Percentiles rank a stretch among this genome's conserved stretches.
These are phyloP conservation scores for Sericinus montela DNA, from an alignment of 2,888 invertebrate species.

Conservation along the genomic window DNA sequence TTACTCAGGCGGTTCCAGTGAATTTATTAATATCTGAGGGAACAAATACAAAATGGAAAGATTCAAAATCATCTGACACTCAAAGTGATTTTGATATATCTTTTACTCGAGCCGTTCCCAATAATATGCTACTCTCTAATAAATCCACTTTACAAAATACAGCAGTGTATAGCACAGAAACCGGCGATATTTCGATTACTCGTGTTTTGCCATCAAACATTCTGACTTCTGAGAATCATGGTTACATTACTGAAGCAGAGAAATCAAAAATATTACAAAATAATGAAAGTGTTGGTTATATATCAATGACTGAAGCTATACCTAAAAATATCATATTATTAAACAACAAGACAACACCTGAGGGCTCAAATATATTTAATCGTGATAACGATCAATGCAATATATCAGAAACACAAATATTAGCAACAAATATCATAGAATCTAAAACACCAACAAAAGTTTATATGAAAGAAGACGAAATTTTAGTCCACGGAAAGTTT, in stretches of 20 bases:
- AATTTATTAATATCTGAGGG: conserved; percentile 2
- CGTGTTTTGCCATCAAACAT: conserved; percentile 27
- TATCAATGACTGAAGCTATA: conserved; percentile 31
- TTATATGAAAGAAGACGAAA: background rate
- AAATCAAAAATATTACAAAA: conserved; percentile 6
- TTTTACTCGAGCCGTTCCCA: conserved; percentile 32
- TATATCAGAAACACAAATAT: conserved; percentile 3
- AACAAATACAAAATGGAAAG: conserved; percentile 2
- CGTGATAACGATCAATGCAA: background rate
- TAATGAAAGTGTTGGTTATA: conserved; percentile 15
- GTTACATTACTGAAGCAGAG: conserved; percentile 23
- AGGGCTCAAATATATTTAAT: background rate
- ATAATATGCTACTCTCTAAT: conserved; percentile 20
- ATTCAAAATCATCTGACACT: background rate
- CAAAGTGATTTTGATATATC: conserved; percentile 15
- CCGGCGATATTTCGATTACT: conserved; percentile 30
- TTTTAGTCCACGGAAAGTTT: background rate
- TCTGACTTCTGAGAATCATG: conserved; percentile 18
- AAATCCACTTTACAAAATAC: conserved; percentile 18
- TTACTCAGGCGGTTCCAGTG: conserved; percentile 28
- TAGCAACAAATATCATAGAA: background rate
- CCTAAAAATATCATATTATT: conserved; percentile 21
- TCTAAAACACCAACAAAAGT: too few species aligned
- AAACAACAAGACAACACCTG: background rate
- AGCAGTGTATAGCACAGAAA: conserved; percentile 25